phyloP scores from a whole-genome alignment of 2,888 invertebrate genomes.

The Scaeva pyrastri region DNA sequence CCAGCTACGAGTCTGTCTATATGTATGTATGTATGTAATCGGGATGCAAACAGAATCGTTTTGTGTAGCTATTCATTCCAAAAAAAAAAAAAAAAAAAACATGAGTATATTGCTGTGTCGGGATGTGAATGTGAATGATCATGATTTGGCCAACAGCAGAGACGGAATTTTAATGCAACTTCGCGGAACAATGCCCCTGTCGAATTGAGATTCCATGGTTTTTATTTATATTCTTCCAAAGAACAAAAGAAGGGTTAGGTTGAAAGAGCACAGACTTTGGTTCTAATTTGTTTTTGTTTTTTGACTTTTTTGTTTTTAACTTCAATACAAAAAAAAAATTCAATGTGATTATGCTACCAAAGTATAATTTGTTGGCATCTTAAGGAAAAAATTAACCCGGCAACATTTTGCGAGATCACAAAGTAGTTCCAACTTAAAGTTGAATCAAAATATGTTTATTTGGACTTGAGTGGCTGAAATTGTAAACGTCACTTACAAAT shows the following conservation, averaged over 20 bases:
- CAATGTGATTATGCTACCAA: neutral
- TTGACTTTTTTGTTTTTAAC: neutral
- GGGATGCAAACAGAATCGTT: slow-evolving; percentile 51
- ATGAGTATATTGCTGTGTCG: neutral
- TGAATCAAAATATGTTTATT: no score
- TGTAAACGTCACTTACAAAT: no score
- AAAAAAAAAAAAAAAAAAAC: no score
- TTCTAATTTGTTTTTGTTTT: neutral
- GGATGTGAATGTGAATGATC: slow-evolving; percentile 50
- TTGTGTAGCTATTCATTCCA: slow-evolving; percentile 24
- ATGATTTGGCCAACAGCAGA: slow-evolving; percentile 67
- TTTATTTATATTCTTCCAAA: slow-evolving; percentile 50
- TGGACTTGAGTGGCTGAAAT: no score
- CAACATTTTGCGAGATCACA: no score
- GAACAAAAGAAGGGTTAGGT: slow-evolving; percentile 61
- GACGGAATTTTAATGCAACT: slow-evolving; percentile 67
- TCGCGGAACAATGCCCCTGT: slow-evolving; percentile 67
- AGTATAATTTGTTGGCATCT: no score
- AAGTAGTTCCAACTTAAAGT: no score
- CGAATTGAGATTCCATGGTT: slow-evolving; percentile 43
- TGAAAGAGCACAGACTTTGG: slow-evolving; percentile 1
- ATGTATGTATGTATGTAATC: no score
- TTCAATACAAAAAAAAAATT: neutral
- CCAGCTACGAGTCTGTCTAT: no score
- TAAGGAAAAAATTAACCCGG: no score